These are phyloP conservation scores for Ophioninae sp. DNA, from an alignment of 2,888 invertebrate genomes.

Conservation along the genomic window DNA sequence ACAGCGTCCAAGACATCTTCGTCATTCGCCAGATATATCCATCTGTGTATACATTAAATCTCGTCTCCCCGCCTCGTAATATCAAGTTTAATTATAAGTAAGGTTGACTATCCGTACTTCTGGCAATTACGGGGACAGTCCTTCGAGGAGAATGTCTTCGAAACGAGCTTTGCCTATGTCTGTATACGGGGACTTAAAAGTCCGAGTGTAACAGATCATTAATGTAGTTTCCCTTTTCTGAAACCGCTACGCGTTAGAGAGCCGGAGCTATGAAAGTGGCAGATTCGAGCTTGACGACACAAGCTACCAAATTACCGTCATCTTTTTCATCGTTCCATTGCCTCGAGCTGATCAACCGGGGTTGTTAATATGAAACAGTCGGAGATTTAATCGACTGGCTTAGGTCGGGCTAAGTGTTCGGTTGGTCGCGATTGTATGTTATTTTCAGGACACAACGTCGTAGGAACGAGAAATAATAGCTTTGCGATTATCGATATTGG, in stretches of 20 bases:
- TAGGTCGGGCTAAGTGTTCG: not conserved
- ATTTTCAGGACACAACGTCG: not conserved
- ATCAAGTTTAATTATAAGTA: conserved; percentile 19
- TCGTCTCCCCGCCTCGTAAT: conserved; percentile 27
- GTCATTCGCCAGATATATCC: conserved; percentile 51
- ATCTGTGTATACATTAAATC: not conserved
- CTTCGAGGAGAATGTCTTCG: not conserved
- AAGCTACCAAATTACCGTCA: conserved; percentile 21
- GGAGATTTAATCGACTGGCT: not conserved
- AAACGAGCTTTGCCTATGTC: not conserved
- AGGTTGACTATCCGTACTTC: not conserved
- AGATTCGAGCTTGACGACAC: conserved; percentile 11
- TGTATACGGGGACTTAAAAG: conserved; percentile 12
- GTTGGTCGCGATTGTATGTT: not conserved
- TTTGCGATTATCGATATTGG: too few species aligned
- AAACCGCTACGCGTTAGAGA: not conserved
- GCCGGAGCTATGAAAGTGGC: conserved; percentile 1
- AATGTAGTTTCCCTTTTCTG: conserved; percentile 25
- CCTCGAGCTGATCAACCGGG: not conserved
- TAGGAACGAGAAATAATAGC: too few species aligned
- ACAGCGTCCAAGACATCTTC: conserved; percentile 60
- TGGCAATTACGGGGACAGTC: not conserved
- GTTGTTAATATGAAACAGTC: not conserved
- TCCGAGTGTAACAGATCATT: conserved; percentile 47
- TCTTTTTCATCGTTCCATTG: conserved; percentile 15